phyloP scores from a whole-genome alignment of 2,888 invertebrate genomes.

The Leptinotarsa peninsularis region DNA sequence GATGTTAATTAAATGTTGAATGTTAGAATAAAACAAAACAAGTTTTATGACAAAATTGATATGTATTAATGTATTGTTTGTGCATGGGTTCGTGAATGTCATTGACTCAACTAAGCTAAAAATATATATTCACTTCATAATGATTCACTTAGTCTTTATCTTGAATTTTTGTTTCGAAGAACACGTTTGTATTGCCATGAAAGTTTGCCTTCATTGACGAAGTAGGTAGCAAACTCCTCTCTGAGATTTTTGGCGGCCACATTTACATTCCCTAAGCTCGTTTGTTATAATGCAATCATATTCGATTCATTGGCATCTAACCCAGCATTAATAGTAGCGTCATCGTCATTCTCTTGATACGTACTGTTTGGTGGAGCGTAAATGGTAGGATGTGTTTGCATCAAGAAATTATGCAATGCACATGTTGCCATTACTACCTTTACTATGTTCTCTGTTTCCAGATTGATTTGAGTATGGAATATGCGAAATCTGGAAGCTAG shows the following conservation, averaged over 20 bases:
- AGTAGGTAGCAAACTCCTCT: neutral
- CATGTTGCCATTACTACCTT: constrained; percentile 26
- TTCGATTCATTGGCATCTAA: neutral
- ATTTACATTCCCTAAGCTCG: neutral
- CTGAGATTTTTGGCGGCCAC: neutral
- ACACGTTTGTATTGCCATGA: neutral
- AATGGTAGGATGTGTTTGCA: neutral
- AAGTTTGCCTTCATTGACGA: constrained; percentile 6
- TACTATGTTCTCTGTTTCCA: constrained; percentile 20
- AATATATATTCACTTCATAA: neutral
- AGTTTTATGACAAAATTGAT: no score
- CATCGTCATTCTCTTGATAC: constrained; percentile 13
- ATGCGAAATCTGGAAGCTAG: constrained; percentile 29
- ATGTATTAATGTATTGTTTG: no score
- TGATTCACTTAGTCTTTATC: neutral
- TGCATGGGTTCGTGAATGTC: neutral
- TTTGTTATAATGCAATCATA: neutral
- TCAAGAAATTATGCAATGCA: constrained; percentile 31
- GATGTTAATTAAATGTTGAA: no score
- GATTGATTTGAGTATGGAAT: constrained; percentile 31
- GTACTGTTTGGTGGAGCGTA: constrained; percentile 19
- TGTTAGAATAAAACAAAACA: no score
- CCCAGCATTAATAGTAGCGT: neutral
- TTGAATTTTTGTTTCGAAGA: neutral
- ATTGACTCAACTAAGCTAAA: neutral